phyloP scores from a whole-genome alignment of 2,888 invertebrate species.

The Branchipolynoe longqiensis region DNA sequence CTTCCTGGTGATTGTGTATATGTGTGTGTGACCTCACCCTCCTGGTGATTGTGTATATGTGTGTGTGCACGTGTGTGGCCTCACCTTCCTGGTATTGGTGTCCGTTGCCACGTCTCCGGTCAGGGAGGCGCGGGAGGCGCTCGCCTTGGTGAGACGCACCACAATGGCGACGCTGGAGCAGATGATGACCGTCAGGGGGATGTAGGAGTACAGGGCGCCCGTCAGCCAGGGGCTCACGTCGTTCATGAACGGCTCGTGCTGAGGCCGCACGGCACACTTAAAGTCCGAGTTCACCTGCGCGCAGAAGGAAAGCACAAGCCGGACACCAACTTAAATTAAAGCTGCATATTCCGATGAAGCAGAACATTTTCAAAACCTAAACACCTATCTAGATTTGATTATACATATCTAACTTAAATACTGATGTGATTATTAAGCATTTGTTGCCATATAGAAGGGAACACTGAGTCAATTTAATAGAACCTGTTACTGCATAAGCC shows the following conservation, averaged over 20 bases:
- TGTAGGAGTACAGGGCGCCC: conserved; percentile 62
- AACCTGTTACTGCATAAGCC: no score
- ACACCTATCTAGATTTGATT: no score
- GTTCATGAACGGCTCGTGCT: conserved; percentile 48
- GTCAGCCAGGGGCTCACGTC: conserved; percentile 60
- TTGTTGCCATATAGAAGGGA: no score
- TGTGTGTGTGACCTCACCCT: no score
- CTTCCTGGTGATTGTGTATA: conserved; percentile 1
- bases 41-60: neutral
- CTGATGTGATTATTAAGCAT: no score
- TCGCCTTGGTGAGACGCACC: conserved; percentile 22
- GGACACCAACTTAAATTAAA: no score
- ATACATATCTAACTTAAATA: no score
- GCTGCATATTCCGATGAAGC: no score
- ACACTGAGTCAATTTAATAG: no score
- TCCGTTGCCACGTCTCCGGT: neutral
- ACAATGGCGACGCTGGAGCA: conserved; percentile 57
- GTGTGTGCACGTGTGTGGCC: neutral
- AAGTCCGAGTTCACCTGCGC: no score
- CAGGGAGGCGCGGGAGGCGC: conserved; percentile 23
- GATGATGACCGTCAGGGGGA: conserved; percentile 57
- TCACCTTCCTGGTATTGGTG: conserved; percentile 2
- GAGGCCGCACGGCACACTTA: conserved; percentile 17
- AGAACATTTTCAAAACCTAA: no score
- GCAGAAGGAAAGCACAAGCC: no score